Percentiles rank a stretch among this genome's conserved stretches.
These are phyloP conservation scores for Zootoca vivipara DNA, from an alignment of 2,113 vertebrate species.

Conservation along the genomic window DNA sequence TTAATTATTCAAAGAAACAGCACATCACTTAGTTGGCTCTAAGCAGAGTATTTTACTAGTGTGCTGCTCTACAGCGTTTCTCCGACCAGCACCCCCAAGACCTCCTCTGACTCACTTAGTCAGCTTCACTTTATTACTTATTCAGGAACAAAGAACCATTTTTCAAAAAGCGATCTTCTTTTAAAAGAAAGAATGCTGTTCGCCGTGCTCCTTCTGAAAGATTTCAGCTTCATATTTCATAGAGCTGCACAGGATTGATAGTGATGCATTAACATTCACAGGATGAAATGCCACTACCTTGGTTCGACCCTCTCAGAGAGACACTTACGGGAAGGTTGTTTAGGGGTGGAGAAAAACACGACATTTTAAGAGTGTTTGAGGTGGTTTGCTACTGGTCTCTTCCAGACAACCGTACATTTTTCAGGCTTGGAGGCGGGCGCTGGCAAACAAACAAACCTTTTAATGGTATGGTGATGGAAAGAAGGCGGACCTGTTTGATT, in stretches of 20 bases:
- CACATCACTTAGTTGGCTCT: neutral
- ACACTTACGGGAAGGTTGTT: neutral
- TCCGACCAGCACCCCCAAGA: neutral
- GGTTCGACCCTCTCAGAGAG: neutral
- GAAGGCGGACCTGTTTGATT: neutral
- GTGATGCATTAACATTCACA: neutral
- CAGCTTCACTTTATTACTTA: neutral
- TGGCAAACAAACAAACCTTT: neutral
- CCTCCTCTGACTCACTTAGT: neutral
- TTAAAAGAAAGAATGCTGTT: neutral
- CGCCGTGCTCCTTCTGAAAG: neutral
- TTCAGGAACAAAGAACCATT: neutral
- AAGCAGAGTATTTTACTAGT: neutral
- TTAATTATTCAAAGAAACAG: neutral
- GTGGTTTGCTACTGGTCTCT: neutral
- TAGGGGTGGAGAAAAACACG: neutral
- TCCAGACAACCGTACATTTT: neutral
- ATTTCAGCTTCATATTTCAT: neutral
- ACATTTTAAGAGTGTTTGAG: neutral
- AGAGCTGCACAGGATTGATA: neutral
- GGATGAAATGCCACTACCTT: neutral
- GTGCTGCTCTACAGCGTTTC: neutral
- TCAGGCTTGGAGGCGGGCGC: neutral
- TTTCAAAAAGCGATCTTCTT: neutral
- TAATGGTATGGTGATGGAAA: neutral